Evolutionary conservation across 2,113 vertebrate genomes (phyloP).

Genomic region (Archilochus colubris): DNA sequence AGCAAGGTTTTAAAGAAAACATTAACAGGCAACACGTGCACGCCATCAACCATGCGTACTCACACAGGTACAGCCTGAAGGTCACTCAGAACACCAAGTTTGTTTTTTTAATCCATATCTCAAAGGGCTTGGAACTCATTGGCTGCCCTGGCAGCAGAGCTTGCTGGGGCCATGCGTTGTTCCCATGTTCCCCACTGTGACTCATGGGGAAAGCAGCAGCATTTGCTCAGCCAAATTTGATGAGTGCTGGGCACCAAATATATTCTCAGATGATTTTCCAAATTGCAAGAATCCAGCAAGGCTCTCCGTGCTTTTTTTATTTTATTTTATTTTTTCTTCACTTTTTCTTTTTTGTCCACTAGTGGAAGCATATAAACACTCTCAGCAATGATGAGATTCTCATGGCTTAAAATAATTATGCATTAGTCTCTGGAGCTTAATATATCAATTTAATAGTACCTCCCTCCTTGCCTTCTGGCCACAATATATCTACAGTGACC

Average conservation of each 20-base stretch:
- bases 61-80: conserved; percentile 10
- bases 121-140: neutral
- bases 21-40: neutral
- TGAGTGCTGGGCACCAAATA: neutral
- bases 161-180: neutral
- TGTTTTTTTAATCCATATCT: neutral
- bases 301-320: rapidly evolving
- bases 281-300: neutral
- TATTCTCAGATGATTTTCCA: neutral
- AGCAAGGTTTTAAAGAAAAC: neutral
- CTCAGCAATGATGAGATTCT: neutral
- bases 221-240: neutral
- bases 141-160: neutral
- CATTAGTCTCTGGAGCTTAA: neutral
- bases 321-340: too few species aligned
- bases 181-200: neutral
- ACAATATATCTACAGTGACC: neutral
- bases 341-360: too few species aligned
- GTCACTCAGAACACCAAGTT: neutral
- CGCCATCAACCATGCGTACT: neutral
- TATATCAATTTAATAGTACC: neutral
- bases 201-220: neutral
- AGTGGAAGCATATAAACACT: neutral
- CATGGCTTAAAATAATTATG: neutral
- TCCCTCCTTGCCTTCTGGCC: neutral